Conservation (phyloP, 2,888 invertebrate species). For the Troides helena region DNA sequence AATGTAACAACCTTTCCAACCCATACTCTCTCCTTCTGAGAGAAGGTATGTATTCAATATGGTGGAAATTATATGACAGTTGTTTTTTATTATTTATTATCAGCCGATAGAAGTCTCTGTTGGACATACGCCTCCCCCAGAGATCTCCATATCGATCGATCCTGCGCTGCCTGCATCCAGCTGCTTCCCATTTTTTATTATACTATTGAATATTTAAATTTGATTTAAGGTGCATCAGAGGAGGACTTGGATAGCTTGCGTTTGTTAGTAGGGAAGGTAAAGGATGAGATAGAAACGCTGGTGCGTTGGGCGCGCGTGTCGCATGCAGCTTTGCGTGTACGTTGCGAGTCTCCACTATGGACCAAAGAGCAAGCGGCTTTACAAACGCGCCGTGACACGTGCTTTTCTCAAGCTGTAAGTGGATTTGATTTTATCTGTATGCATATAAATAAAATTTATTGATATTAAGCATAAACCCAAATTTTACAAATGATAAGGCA, state of each 20-base stretch:
- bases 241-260: conserved; percentile 84
- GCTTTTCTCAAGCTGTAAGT: conserved; percentile 94
- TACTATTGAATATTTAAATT: neutral
- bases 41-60: too few species aligned
- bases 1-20: too few species aligned
- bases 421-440: neutral
- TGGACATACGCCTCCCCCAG: too few species aligned
- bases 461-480: too few species aligned
- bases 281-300: conserved; percentile 87
- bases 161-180: too few species aligned
- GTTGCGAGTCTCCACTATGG: conserved; percentile 88
- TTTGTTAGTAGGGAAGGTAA: conserved; percentile 88
- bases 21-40: too few species aligned
- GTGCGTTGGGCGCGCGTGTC: conserved; percentile 81
- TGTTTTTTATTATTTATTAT: neutral
- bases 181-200: neutral
- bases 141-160: too few species aligned
- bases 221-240: conserved; percentile 39
- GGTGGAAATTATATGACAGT: too few species aligned
- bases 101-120: too few species aligned
- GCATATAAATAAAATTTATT: too few species aligned
- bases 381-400: conserved; percentile 90
- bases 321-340: conserved; percentile 90
- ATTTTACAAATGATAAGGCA: too few species aligned
- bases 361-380: conserved; percentile 85